Conservation (phyloP, 1,140 invertebrate genomes). For the Listronotus bonariensis region DNA sequence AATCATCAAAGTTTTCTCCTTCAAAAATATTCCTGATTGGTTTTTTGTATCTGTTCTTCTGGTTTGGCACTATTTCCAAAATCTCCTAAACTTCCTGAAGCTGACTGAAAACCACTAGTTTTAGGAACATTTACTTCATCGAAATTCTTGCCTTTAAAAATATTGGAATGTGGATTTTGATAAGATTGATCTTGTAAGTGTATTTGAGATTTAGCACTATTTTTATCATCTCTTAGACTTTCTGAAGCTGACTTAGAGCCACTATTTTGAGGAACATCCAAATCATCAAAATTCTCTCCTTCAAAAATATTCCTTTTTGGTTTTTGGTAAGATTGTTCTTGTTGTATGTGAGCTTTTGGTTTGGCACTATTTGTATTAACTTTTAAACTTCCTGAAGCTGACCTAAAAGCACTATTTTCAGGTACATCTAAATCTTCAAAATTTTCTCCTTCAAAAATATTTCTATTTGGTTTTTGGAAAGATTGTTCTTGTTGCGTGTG, state of each 20-base stretch:
- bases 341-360: neutral
- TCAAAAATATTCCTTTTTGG: constrained; percentile 20
- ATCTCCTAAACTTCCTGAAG: neutral
- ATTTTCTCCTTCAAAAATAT: constrained; percentile 21
- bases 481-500: neutral
- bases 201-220: neutral
- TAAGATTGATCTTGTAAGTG: neutral
- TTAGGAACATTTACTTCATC: constrained; percentile 9
- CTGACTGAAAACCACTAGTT: constrained; percentile 13
- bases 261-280: neutral
- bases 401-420: neutral
- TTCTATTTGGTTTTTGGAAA: neutral
- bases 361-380: neutral
- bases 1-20: constrained; percentile 19
- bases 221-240: neutral
- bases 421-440: constrained; percentile 17
- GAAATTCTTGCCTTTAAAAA: constrained; percentile 29
- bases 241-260: constrained; percentile 14
- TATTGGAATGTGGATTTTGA: constrained; percentile 3
- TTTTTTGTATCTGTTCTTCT: constrained; percentile 8
- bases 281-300: constrained; percentile 26
- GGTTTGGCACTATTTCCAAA: neutral
- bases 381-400: neutral
- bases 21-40: constrained; percentile 11
- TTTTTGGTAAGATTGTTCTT: constrained; percentile 2